Conservation (phyloP, 2,888 invertebrate species). For the Teinopalpus imperialis region DNA sequence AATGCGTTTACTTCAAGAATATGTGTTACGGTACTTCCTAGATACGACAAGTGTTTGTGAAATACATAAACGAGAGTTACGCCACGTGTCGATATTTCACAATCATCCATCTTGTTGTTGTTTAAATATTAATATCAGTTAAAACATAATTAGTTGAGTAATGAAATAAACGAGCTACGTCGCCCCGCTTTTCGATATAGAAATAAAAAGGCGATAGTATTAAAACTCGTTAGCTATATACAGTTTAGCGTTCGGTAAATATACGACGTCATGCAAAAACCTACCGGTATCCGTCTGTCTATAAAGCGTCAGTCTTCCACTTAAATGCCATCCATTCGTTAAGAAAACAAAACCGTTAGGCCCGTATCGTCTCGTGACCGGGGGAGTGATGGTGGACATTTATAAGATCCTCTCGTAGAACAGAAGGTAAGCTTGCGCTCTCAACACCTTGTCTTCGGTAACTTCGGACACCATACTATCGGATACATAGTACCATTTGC, state of each 20-base stretch:
- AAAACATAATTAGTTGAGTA: constrained; percentile 17
- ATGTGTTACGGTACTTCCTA: neutral
- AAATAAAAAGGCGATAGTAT: constrained; percentile 29
- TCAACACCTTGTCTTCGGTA: constrained; percentile 89
- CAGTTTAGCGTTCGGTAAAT: constrained; percentile 40
- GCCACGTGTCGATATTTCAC: constrained; percentile 3
- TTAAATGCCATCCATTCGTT: constrained; percentile 55
- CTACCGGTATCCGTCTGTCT: constrained; percentile 40
- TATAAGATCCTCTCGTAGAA: constrained; percentile 97
- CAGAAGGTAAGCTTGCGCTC: constrained; percentile 95
- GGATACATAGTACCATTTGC: constrained; percentile 96
- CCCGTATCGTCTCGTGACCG: constrained; percentile 29
- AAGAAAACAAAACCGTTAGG: constrained; percentile 37
- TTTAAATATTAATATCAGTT: constrained; percentile 14
- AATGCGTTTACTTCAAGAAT: neutral
- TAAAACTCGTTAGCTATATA: constrained; percentile 51
- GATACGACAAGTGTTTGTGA: neutral
- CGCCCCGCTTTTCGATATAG: constrained; percentile 28
- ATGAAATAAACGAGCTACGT: constrained; percentile 29
- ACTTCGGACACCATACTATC: constrained; percentile 94
- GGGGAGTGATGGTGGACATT: constrained; percentile 28
- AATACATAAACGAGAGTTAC: neutral
- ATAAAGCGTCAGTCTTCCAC: constrained; percentile 62
- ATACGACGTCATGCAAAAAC: constrained; percentile 36
- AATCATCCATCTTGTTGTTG: constrained; percentile 9